Conservation (phyloP, 2,888 invertebrate species). For the Norana najaformis region DNA sequence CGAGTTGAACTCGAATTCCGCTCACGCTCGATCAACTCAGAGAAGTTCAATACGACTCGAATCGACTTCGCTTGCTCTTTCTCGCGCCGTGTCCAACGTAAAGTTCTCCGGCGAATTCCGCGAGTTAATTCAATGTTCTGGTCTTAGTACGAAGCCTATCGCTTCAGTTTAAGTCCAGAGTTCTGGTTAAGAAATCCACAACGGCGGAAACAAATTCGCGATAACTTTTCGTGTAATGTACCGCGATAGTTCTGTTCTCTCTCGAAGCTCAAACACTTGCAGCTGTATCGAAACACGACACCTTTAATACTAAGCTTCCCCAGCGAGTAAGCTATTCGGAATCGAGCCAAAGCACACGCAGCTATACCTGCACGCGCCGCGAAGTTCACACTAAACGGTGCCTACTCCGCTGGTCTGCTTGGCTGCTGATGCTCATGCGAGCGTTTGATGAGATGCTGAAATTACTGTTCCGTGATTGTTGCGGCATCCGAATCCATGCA, state of each 20-base stretch:
- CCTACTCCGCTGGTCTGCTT: not conserved
- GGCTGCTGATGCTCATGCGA: not conserved
- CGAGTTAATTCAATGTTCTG: not conserved
- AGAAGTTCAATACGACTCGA: not conserved
- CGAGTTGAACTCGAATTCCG: not conserved
- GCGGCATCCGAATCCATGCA: not conserved
- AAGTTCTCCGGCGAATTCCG: not conserved
- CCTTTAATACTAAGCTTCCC: not conserved
- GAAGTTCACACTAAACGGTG: not conserved
- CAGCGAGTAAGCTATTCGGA: not conserved
- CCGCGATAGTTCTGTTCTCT: not conserved
- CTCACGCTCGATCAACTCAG: not conserved
- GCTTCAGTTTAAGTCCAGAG: not conserved
- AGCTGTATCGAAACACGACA: not conserved
- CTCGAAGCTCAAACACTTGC: not conserved
- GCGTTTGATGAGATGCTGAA: not conserved
- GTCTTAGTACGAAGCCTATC: not conserved
- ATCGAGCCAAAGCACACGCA: no score
- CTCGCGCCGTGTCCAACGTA: no score
- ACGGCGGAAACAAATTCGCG: not conserved
- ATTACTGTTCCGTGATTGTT: not conserved
- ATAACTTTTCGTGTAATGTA: not conserved
- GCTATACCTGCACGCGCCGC: not conserved
- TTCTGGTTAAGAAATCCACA: not conserved
- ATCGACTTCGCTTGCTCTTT: no score